These are phyloP conservation scores for Semaprochilodus insignis DNA, from an alignment of 2,797 vertebrate species.

Conservation along the genomic window DNA sequence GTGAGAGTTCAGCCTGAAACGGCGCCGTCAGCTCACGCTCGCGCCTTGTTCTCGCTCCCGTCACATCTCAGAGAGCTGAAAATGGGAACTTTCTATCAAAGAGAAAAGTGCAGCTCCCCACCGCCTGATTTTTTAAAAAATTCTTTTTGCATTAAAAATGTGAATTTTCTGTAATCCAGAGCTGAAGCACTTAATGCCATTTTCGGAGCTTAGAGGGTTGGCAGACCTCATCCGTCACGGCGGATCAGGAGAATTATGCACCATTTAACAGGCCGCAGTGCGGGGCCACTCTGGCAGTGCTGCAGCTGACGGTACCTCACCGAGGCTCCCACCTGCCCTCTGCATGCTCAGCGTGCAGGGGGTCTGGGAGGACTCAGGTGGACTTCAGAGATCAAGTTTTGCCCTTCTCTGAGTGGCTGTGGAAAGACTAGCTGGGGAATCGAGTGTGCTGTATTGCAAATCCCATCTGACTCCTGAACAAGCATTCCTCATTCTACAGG, in stretches of 20 bases:
- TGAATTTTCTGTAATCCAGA: slow-evolving; percentile 59
- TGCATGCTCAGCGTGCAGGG: neutral
- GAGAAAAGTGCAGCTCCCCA: slow-evolving; percentile 22
- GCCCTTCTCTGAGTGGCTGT: neutral
- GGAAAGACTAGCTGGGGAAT: slow-evolving; percentile 28
- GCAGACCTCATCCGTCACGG: slow-evolving; percentile 63
- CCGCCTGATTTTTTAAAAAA: neutral
- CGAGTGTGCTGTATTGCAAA: slow-evolving; percentile 13
- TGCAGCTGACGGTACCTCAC: neutral
- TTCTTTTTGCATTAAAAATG: slow-evolving; percentile 51
- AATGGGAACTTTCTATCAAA: slow-evolving; percentile 27
- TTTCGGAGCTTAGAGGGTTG: slow-evolving; percentile 61
- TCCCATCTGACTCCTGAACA: slow-evolving; percentile 37
- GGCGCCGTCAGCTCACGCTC: slow-evolving; percentile 4
- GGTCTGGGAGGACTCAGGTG: slow-evolving; percentile 3
- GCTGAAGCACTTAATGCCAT: slow-evolving; percentile 59
- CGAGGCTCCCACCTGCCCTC: neutral
- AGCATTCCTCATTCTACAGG: neutral
- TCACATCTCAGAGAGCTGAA: neutral
- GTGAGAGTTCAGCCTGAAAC: neutral
- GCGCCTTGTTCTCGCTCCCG: neutral
- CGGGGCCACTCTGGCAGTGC: slow-evolving; percentile 8
- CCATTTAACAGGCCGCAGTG: slow-evolving; percentile 63
- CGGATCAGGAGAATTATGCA: slow-evolving; percentile 64
- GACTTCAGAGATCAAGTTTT: slow-evolving; percentile 27